phyloP scores from a whole-genome alignment of 2,888 invertebrate species.

The Hypena proboscidalis region DNA sequence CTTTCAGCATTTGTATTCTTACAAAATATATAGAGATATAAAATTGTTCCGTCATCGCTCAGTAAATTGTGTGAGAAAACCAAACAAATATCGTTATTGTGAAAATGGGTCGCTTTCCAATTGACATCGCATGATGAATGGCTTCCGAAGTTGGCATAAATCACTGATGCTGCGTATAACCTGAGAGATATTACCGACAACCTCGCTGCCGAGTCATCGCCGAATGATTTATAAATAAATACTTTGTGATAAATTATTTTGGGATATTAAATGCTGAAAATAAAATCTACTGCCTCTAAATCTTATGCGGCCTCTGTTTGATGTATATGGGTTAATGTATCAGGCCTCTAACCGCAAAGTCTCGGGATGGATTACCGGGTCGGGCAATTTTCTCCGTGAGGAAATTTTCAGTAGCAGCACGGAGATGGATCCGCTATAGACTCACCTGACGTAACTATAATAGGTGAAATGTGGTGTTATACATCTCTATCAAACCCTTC shows the following conservation, averaged over 20 bases:
- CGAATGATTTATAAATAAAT: conserved; percentile 24
- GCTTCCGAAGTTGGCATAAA: conserved; percentile 65
- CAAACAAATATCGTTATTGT: conserved; percentile 58
- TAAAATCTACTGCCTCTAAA: too few relatives aligned
- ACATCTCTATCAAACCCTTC: too few relatives aligned
- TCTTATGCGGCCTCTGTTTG: too few relatives aligned
- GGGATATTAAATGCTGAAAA: too few relatives aligned
- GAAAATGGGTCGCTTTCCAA: conserved; percentile 74
- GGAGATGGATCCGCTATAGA: too few relatives aligned
- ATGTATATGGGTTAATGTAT: too few relatives aligned
- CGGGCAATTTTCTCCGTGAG: too few relatives aligned
- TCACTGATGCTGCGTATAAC: conserved; percentile 63
- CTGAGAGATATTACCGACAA: conserved; percentile 47
- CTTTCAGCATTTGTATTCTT: conserved; percentile 38
- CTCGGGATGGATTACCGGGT: too few relatives aligned
- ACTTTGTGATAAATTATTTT: background rate
- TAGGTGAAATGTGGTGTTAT: too few relatives aligned
- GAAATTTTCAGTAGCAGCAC: too few relatives aligned
- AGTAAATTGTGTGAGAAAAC: conserved; percentile 61
- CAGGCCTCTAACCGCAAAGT: too few relatives aligned
- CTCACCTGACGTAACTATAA: too few relatives aligned
- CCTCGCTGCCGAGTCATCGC: conserved; percentile 37
- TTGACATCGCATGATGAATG: conserved; percentile 75
- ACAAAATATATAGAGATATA: conserved; percentile 38
- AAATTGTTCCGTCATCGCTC: conserved; percentile 52